Conservation (phyloP, 1,140 invertebrate species). For the Doryteuthis pealeii region DNA sequence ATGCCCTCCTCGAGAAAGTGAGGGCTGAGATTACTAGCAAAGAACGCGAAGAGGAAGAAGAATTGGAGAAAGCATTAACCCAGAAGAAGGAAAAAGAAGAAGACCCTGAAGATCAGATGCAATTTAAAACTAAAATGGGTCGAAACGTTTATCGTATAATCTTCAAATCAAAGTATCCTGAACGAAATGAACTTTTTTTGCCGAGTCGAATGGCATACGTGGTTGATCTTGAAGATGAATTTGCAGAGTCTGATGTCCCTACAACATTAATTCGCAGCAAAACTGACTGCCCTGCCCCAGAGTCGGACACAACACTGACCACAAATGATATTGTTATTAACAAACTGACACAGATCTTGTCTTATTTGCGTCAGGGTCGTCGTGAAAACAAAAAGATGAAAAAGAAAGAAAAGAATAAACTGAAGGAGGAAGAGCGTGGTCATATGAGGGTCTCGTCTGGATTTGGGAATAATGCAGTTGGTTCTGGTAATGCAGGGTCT, state of each 20-base stretch:
- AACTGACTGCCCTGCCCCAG: conserved; percentile 82
- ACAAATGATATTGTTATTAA: conserved; percentile 96
- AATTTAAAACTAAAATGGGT: conserved; percentile 39
- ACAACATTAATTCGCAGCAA: conserved; percentile 94
- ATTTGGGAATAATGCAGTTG: neutral
- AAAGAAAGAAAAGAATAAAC: conserved; percentile 50
- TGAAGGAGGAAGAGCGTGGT: neutral
- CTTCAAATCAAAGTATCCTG: conserved; percentile 62
- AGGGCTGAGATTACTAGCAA: conserved; percentile 77
- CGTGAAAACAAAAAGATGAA: conserved; percentile 60
- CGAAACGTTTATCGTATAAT: conserved; percentile 62
- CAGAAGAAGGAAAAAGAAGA: conserved; percentile 34
- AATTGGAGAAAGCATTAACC: conserved; percentile 67
- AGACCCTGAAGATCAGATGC: conserved; percentile 36
- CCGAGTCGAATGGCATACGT: conserved; percentile 97
- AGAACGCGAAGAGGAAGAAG: conserved; percentile 81
- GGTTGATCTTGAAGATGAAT: conserved; percentile 91
- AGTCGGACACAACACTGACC: conserved; percentile 79
- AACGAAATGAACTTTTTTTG: conserved; percentile 91
- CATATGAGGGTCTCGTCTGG: conserved; percentile 1
- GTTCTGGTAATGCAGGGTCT: neutral
- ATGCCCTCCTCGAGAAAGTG: conserved; percentile 97
- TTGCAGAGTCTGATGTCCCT: conserved; percentile 88
- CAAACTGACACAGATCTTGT: conserved; percentile 95
- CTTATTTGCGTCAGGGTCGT: conserved; percentile 74